Percentiles rank a stretch among this genome's conserved stretches.
Conservation (phyloP, 2,113 vertebrate genomes). For the human region GRCh38 chr14:88382001-88382500, state of each 20-base stretch:
- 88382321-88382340: conserved; percentile 8
- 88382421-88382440: not conserved
- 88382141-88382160: not conserved
- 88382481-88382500: not conserved
- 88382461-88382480: conserved; percentile 25
- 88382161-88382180: not conserved
- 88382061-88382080: not conserved
- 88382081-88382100: not conserved
- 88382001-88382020: conserved; percentile 8
- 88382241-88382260: conserved; percentile 44
- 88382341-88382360: conserved; percentile 28
- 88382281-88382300: not conserved
- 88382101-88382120: not conserved
- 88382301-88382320: not conserved
- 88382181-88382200: not conserved
- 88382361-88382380: not conserved
- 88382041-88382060: conserved; percentile 22
- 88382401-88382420: not conserved
- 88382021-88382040: not conserved
- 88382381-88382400: not conserved
- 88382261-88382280: not conserved
- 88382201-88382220: not conserved
- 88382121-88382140: not conserved
- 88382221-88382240: not conserved
- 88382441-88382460: not conserved